These are phyloP conservation scores for Leucophora obtusa DNA, from an alignment of 2,888 invertebrate species.

Conservation along the genomic window DNA sequence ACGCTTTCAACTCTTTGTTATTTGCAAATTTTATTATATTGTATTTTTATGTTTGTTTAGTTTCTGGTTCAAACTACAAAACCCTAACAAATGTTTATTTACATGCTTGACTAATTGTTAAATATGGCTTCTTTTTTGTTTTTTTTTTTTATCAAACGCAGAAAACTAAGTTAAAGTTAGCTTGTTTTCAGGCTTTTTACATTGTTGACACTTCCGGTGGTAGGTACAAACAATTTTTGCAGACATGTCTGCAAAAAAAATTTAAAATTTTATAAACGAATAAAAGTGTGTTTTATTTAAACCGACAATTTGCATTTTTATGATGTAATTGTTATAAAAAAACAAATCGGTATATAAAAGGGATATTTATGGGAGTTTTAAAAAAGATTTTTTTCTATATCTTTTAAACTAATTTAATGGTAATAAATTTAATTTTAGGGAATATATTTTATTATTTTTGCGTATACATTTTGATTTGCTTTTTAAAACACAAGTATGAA, in stretches of 20 bases:
- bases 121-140: slow-evolving; percentile 51
- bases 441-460: not conserved
- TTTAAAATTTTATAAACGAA: not conserved
- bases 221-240: slow-evolving; percentile 24
- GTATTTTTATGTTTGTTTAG: slow-evolving; percentile 26
- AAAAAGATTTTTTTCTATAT: not conserved
- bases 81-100: slow-evolving; percentile 53
- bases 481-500: not conserved
- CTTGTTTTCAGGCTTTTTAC: slow-evolving; percentile 6
- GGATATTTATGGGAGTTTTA: too few species aligned
- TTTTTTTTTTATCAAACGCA: slow-evolving; percentile 1
- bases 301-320: slow-evolving; percentile 36
- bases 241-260: slow-evolving; percentile 1
- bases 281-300: not conserved
- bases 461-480: too few species aligned
- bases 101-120: slow-evolving; percentile 60
- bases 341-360: not conserved
- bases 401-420: not conserved
- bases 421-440: too few species aligned
- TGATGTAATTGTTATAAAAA: slow-evolving; percentile 22
- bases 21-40: slow-evolving; percentile 36
- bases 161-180: not conserved
- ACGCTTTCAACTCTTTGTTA: slow-evolving; percentile 42
- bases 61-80: slow-evolving; percentile 42
- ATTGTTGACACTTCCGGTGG: slow-evolving; percentile 54